Base-by-base conservation (phyloP, 2,888 invertebrate genomes). In the Platycheirus rosarum region DNA sequence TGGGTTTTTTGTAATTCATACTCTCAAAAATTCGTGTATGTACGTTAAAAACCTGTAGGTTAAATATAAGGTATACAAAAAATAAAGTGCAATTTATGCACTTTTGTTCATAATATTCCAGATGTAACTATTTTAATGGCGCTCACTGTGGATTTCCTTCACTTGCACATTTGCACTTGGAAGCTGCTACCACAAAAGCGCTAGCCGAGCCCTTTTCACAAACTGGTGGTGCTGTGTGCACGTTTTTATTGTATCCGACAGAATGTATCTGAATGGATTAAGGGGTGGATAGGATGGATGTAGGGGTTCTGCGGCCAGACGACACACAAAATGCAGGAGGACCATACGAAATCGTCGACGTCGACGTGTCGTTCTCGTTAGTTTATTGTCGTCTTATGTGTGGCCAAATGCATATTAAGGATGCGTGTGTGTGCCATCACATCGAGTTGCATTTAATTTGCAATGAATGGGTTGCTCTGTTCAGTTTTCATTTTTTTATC, bases 381-480 rank as follows among this genome's bases (percentile, higher is more conserved):
- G n/a, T 32, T 35, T 37, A 57, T 46, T 16, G 20, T 62, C 49
- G 13, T 53, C 37, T 13, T 32, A 26, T 60, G 49, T 57, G 49
- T 44, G 18, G 14, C n/a, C 51, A 46, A 14, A 46, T 13, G 13
- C 2, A 6, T 7, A 32, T 6, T 13, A 13, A 60, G 70, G 51
- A 62, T 62, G 49, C 6, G 6, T 23, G 13, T 49, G 13, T 51
- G 32, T 46, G 14, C 32, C 65, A 53, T 29, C 40, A 37, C 71
- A 49, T 57, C 32, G 74, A 62, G 63, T 42, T 42, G 74, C 63
- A 46, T 65, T 48, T 73, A 68, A 63, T 63, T 79, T 70, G 70
- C 53, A 55, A 60, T 71, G 80, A 70, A 80, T 60, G 46, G 26
- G 13, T 44, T 65, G 42, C 13, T 42, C 48, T 48, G 48, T 48